These are phyloP conservation scores for Pantherophis alleghaniensis DNA, from an alignment of 2,797 vertebrate species.

Conservation along the genomic window DNA sequence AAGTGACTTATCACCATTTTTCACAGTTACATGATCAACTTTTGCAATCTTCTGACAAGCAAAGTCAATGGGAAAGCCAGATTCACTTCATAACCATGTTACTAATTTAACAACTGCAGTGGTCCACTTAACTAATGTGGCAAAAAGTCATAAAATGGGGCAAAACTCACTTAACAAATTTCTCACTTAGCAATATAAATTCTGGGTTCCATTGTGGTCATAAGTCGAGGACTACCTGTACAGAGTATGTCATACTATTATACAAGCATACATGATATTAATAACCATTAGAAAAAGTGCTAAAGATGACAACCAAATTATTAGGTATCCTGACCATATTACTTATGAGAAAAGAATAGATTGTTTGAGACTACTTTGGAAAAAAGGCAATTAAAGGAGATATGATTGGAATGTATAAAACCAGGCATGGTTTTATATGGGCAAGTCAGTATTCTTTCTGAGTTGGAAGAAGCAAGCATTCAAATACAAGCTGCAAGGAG, in stretches of 20 bases:
- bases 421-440: neutral
- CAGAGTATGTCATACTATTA: neutral
- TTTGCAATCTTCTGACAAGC: too few relatives aligned
- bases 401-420: neutral
- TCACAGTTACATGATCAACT: too few relatives aligned
- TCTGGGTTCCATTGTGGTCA: too few relatives aligned
- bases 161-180: too few relatives aligned
- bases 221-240: neutral
- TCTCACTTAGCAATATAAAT: too few relatives aligned
- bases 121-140: too few relatives aligned
- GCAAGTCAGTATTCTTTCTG: neutral
- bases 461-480: neutral
- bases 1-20: too few relatives aligned
- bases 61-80: too few relatives aligned
- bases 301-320: neutral
- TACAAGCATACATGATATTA: neutral
- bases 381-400: neutral
- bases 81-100: too few relatives aligned
- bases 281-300: neutral
- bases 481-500: neutral
- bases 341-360: neutral
- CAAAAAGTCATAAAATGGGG: too few relatives aligned
- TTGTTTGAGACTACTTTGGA: neutral
- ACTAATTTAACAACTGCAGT: too few relatives aligned
- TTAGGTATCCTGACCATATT: neutral